Conservation (phyloP, 2,113 vertebrate species). For the Aix galericulata region DNA sequence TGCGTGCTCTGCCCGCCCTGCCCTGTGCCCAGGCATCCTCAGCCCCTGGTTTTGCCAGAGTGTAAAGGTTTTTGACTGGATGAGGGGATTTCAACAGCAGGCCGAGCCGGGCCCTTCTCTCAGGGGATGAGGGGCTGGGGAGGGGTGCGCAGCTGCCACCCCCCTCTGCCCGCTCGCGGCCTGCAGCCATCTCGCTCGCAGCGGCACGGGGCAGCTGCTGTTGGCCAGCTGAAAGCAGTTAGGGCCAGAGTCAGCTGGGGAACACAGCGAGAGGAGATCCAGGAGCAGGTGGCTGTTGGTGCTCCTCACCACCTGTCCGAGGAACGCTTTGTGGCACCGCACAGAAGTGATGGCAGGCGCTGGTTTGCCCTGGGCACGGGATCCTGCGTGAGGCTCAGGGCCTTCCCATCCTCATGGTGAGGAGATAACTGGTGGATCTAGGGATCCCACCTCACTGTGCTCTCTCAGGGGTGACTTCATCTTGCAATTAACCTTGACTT, state of each 20-base stretch:
- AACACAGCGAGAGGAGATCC: neutral
- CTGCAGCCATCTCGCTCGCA: too few relatives aligned
- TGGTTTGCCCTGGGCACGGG: neutral
- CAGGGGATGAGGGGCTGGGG: neutral
- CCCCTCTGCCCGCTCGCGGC: neutral
- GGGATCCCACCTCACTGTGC: neutral
- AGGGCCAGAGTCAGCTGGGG: slow-evolving; percentile 18
- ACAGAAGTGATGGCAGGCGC: neutral
- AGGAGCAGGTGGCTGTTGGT: slow-evolving; percentile 50
- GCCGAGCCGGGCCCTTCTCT: rapidly evolving
- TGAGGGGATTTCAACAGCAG: neutral
- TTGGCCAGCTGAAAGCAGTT: slow-evolving; percentile 43
- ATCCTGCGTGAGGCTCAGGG: neutral
- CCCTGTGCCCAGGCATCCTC: rapidly evolving
- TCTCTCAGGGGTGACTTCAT: neutral
- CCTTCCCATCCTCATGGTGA: neutral
- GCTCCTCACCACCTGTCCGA: slow-evolving; percentile 34
- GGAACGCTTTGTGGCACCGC: neutral
- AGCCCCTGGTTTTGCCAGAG: rapidly evolving
- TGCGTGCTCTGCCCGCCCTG: rapidly evolving
- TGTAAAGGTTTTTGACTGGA: neutral
- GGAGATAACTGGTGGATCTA: neutral
- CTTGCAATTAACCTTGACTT: neutral
- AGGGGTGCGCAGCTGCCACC: neutral
- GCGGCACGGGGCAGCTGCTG: neutral